Evolutionary conservation across 2,113 vertebrate genomes (phyloP).

Genomic region (Larimichthys crocea): DNA sequence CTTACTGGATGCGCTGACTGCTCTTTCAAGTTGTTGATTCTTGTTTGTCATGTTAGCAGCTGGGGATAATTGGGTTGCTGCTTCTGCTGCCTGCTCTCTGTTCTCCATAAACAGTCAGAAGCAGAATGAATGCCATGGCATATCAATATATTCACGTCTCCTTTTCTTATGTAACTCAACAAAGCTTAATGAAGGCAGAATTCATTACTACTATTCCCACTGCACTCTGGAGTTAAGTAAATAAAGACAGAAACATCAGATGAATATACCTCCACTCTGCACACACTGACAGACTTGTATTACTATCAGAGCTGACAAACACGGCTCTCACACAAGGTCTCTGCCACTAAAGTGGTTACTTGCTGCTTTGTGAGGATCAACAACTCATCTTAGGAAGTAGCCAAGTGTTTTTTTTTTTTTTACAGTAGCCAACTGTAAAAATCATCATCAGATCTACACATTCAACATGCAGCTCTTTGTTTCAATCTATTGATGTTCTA

Average conservation of each 20-base stretch:
- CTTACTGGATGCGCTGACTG: conserved; percentile 87
- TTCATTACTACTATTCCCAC: conserved; percentile 47
- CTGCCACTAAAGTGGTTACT: conserved; percentile 8
- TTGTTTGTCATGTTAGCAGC: conserved; percentile 78
- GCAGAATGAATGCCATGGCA: conserved; percentile 80
- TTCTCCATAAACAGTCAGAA: conserved; percentile 85
- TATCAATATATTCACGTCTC: conserved; percentile 87
- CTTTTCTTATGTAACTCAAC: conserved; percentile 81
- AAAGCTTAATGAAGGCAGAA: conserved; percentile 81
- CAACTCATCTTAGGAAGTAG: not conserved
- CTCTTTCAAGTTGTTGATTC: conserved; percentile 90
- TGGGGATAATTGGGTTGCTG: conserved; percentile 88
- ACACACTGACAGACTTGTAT: conserved; percentile 12
- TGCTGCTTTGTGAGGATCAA: conserved; percentile 5
- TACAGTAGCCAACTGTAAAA: too few relatives aligned
- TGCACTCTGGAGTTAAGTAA: conserved; percentile 43
- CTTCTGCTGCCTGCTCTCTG: conserved; percentile 80
- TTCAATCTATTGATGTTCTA: too few relatives aligned
- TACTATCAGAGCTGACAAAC: conserved; percentile 13
- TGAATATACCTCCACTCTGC: conserved; percentile 23
- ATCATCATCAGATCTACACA: not conserved
- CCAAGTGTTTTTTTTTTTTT: too few relatives aligned
- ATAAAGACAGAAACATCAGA: conserved; percentile 46
- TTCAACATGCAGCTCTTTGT: not conserved
- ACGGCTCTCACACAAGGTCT: not conserved